These are phyloP conservation scores for Sphaerophoria rueppellii DNA, from an alignment of 2,888 invertebrate species.

Conservation along the genomic window DNA sequence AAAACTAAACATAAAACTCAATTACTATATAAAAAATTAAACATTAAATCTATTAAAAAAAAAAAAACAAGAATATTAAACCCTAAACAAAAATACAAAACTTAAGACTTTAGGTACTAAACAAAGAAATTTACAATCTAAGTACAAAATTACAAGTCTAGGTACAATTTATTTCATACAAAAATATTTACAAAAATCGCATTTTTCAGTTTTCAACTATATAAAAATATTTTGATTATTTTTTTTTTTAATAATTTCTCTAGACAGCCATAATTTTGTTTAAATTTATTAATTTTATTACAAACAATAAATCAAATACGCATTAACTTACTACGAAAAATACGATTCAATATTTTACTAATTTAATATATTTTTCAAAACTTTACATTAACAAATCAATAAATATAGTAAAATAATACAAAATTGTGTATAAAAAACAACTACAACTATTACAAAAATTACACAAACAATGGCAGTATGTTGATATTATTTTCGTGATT, in stretches of 20 bases:
- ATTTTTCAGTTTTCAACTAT: neutral
- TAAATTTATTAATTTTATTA: conserved; percentile 22
- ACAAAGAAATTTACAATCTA: neutral
- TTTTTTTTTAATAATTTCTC: conserved; percentile 39
- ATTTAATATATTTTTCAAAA: conserved; percentile 36
- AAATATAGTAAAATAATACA: conserved; percentile 62
- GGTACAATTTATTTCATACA: neutral
- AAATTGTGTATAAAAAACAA: conserved; percentile 16
- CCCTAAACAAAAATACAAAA: conserved; percentile 3
- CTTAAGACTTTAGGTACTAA: neutral
- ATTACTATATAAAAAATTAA: conserved; percentile 20
- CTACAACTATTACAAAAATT: conserved; percentile 47
- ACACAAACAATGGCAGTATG: conserved; percentile 73
- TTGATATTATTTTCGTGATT: conserved; percentile 58
- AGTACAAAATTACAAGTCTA: neutral
- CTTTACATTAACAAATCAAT: conserved; percentile 62
- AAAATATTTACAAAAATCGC: conserved; percentile 21
- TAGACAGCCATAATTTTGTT: conserved; percentile 72
- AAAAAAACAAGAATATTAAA: conserved; percentile 21
- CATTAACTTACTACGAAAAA: neutral
- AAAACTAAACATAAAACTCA: conserved; percentile 12
- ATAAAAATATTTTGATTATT: conserved; percentile 19
- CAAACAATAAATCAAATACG: conserved; percentile 16
- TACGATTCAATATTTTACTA: conserved; percentile 23
- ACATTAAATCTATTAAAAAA: conserved; percentile 42